Conservation (phyloP, 2,113 vertebrate genomes). For the Trochalopteron elliotii region DNA sequence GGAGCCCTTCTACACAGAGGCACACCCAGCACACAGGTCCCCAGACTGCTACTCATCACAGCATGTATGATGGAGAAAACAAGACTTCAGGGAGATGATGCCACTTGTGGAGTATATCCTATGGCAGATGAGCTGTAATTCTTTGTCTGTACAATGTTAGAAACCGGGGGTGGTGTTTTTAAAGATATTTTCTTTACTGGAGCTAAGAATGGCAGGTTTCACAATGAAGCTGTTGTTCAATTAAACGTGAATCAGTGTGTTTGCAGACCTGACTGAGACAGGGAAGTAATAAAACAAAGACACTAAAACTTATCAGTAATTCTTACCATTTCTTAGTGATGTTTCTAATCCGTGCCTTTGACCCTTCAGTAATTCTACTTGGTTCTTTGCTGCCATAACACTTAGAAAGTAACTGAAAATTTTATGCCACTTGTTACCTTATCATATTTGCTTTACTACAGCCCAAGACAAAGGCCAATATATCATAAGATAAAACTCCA, state of each 20-base stretch:
- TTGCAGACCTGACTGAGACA: constrained; percentile 28
- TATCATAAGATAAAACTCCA: constrained; percentile 11
- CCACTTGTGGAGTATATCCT: neutral
- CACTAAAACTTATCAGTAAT: constrained; percentile 17
- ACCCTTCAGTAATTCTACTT: constrained; percentile 8
- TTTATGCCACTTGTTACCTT: neutral
- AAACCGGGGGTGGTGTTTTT: constrained; percentile 1
- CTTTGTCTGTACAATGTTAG: constrained; percentile 10
- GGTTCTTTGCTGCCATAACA: neutral
- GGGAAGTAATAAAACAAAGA: constrained; percentile 30
- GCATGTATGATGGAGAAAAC: rapidly evolving
- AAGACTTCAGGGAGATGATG: neutral
- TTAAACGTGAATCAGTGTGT: neutral
- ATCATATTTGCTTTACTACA: neutral
- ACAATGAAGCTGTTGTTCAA: constrained; percentile 55
- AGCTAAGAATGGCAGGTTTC: constrained; percentile 48
- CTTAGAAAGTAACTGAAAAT: constrained; percentile 21
- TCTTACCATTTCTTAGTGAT: neutral
- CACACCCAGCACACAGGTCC: neutral
- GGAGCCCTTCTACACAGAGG: neutral
- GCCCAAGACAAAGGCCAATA: constrained; percentile 26
- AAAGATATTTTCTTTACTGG: constrained; percentile 23
- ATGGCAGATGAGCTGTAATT: constrained; percentile 12
- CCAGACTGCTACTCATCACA: neutral
- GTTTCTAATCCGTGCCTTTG: neutral